Conservation (phyloP, 37 sponge, comb jelly and placozoan genomes). For the Crambe crambe region DNA sequence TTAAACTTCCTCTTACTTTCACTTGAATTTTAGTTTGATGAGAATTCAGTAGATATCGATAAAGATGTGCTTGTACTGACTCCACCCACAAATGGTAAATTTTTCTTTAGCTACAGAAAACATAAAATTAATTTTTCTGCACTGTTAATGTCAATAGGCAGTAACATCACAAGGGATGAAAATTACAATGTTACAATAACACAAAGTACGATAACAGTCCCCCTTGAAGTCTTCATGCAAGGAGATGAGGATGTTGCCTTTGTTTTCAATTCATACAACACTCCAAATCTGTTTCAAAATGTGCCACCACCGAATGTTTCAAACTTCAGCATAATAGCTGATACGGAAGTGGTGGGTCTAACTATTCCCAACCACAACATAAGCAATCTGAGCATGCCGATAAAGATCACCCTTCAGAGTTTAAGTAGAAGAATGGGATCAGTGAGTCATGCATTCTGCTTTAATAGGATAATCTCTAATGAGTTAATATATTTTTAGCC, state of each 20-base stretch:
- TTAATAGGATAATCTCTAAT: no score
- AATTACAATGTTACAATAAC: not conserved
- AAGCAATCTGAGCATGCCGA: slow-evolving; percentile 8
- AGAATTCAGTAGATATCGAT: not conserved
- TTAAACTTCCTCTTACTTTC: no score
- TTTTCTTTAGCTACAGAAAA: not conserved
- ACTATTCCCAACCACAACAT: not conserved
- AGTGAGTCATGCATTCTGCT: slow-evolving; percentile 9
- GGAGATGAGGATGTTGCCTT: not conserved
- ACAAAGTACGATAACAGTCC: not conserved
- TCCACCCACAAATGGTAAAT: not conserved
- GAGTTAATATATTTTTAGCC: slow-evolving; percentile 23
- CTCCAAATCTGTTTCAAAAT: slow-evolving; percentile 14
- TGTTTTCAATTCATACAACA: not conserved
- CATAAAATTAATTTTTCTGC: no score
- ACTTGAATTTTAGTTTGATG: not conserved
- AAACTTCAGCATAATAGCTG: not conserved
- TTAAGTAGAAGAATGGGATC: not conserved
- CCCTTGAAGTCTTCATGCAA: slow-evolving; percentile 5
- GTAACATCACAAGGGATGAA: not conserved
- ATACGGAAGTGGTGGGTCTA: slow-evolving; percentile 19
- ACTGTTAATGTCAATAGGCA: not conserved
- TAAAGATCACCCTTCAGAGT: slow-evolving; percentile 20
- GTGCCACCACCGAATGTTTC: not conserved
- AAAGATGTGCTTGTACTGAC: not conserved